Evolutionary conservation across 2,797 vertebrate genomes (phyloP).

Genomic region (Gallirallus australis): DNA sequence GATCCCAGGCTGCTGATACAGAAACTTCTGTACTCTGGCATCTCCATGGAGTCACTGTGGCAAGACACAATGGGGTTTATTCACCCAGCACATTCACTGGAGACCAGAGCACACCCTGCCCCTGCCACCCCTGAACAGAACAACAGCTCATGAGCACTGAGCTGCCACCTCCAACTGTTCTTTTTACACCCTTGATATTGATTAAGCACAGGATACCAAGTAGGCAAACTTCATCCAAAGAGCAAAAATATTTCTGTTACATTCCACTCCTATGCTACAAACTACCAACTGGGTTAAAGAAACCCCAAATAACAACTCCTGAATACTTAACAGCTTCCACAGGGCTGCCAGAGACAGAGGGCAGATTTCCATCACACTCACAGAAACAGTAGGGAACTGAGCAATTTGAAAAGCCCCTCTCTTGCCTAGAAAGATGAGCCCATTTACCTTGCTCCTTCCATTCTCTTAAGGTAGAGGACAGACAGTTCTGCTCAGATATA

Average conservation of each 20-base stretch:
- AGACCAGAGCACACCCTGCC: background rate
- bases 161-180: accelerated
- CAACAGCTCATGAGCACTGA: background rate
- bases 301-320: background rate
- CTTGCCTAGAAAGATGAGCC: background rate
- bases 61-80: background rate
- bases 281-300: background rate
- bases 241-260: background rate
- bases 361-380: background rate
- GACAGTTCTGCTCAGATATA: background rate
- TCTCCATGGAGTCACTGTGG: background rate
- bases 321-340: background rate
- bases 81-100: background rate
- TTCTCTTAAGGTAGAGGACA: background rate
- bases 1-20: conserved; percentile 18
- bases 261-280: background rate
- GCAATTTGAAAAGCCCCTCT: background rate
- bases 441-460: background rate
- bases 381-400: background rate
- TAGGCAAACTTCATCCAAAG: background rate
- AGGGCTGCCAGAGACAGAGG: background rate
- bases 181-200: background rate
- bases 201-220: background rate
- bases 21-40: background rate
- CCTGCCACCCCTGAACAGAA: background rate